phyloP scores from a whole-genome alignment of 1,140 invertebrate species.

The Myzus persicae region DNA sequence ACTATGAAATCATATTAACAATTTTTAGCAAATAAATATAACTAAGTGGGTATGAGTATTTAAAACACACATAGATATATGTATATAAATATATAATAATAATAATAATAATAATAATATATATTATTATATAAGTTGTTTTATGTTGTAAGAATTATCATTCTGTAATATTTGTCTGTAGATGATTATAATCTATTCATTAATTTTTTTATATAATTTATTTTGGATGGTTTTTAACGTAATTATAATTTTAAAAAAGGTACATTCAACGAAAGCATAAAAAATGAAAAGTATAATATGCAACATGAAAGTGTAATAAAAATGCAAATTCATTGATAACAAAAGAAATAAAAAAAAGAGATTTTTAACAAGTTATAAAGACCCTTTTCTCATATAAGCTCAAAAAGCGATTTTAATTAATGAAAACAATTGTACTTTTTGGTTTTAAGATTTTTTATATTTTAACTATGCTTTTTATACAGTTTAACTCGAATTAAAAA shows the following conservation, averaged over 20 bases:
- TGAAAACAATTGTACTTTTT: slow-evolving; percentile 16
- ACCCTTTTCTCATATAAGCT: slow-evolving; percentile 16
- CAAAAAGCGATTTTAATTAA: slow-evolving; percentile 26
- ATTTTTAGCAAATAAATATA: no score
- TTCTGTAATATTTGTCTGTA: not conserved
- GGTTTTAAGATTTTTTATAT: not conserved
- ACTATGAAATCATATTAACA: no score
- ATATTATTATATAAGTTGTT: not conserved
- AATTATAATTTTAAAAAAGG: slow-evolving; percentile 10
- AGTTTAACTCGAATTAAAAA: not conserved
- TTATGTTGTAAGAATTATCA: slow-evolving; percentile 61
- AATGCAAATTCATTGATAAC: slow-evolving; percentile 39
- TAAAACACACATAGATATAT: no score
- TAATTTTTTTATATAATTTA: slow-evolving; percentile 9
- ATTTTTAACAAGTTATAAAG: slow-evolving; percentile 16
- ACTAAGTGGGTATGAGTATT: not conserved
- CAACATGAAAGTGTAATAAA: slow-evolving; percentile 28
- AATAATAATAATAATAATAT: no score
- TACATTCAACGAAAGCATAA: slow-evolving; percentile 24
- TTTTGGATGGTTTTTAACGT: not conserved
- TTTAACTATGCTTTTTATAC: not conserved
- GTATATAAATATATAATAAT: no score
- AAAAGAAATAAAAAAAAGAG: not conserved
- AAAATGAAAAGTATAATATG: slow-evolving; percentile 21
- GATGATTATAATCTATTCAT: slow-evolving; percentile 14